A percentile compares a stretch with the other conserved stretches of the same genome.
Conservation (phyloP, 1,140 invertebrate species). For the Cylas formicarius region DNA sequence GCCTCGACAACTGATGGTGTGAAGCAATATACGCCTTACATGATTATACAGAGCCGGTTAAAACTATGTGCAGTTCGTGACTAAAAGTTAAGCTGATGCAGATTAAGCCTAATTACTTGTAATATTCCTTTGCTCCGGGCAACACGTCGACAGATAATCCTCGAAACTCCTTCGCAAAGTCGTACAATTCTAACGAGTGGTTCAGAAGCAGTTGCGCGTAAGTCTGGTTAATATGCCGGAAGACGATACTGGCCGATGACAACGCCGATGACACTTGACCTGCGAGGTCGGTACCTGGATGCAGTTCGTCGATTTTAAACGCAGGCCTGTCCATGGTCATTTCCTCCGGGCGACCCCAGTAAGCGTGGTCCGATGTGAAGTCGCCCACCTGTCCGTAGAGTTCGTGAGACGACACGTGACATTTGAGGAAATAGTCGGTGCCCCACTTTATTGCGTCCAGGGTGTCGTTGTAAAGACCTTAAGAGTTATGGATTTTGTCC, state of each 20-base stretch:
- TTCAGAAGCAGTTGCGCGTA: conserved; percentile 46
- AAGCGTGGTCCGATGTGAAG: conserved; percentile 48
- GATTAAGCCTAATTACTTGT: conserved; percentile 50
- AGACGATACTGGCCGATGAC: conserved; percentile 50
- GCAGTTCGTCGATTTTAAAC: conserved; percentile 50
- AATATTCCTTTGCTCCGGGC: conserved; percentile 47
- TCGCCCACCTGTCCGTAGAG: conserved; percentile 56
- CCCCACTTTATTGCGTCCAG: conserved; percentile 52
- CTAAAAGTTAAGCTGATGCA: background rate
- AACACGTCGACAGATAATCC: conserved; percentile 54
- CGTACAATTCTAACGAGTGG: conserved; percentile 52
- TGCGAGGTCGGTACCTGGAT: conserved; percentile 55
- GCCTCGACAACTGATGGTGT: no score
- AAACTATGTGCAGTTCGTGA: no score
- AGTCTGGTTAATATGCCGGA: conserved; percentile 42
- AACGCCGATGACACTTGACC: conserved; percentile 57
- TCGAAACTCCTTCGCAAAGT: conserved; percentile 51
- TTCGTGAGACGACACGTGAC: conserved; percentile 47
- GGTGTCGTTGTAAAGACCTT: conserved; percentile 43
- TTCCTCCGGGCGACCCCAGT: conserved; percentile 57
- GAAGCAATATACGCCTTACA: no score
- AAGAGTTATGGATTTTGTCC: conserved; percentile 7
- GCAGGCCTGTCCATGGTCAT: conserved; percentile 53
- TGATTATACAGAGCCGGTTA: no score
- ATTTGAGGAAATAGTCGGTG: conserved; percentile 58